Conservation (phyloP, 2,797 vertebrate genomes). For the Gallirallus australis region DNA sequence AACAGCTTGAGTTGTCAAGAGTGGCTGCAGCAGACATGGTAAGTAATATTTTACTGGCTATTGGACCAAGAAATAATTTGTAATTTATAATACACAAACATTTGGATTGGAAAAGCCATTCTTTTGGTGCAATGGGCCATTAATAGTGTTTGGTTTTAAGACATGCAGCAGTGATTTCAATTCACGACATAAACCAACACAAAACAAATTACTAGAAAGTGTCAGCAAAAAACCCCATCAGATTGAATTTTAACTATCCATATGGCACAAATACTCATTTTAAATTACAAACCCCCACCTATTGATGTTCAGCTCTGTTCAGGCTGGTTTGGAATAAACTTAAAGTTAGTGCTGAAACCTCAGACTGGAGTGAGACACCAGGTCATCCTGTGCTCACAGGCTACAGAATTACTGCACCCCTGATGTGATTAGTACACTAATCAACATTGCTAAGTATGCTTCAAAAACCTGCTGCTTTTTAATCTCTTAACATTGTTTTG, state of each 20-base stretch:
- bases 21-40: not conserved
- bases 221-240: not conserved
- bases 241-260: not conserved
- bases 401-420: not conserved
- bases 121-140: not conserved
- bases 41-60: not conserved
- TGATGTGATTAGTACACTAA: not conserved
- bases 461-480: not conserved
- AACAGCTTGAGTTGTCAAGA: not conserved
- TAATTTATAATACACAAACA: slow-evolving; percentile 15
- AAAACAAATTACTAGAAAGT: not conserved
- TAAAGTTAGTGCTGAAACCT: not conserved
- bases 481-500: not conserved
- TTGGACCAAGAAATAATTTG: slow-evolving; percentile 1
- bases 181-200: not conserved
- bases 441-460: not conserved
- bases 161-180: not conserved
- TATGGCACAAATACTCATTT: not conserved
- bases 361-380: not conserved
- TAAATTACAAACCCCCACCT: not conserved
- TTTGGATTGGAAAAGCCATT: slow-evolving; percentile 14
- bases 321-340: not conserved
- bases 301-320: not conserved
- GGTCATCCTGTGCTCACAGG: not conserved
- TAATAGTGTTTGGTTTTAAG: not conserved